phyloP scores from a whole-genome alignment of 2,797 vertebrate species.

The Ispidina lecontei region DNA sequence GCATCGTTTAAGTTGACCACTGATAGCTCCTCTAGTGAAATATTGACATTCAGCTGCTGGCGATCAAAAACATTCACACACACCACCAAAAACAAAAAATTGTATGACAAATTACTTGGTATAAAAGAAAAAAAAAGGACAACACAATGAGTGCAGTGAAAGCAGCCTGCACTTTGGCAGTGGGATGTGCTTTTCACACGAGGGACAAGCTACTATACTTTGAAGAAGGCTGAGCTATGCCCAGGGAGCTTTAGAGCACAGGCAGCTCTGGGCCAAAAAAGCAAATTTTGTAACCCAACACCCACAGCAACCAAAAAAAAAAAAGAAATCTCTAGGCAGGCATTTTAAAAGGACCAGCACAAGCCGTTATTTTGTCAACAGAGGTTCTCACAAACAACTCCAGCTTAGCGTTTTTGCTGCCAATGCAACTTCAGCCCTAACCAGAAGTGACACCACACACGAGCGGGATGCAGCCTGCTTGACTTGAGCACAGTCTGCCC shows the following conservation, averaged over 20 bases:
- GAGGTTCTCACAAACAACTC: constrained; percentile 10
- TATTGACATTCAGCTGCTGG: neutral
- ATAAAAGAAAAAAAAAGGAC: no score
- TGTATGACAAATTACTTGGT: neutral
- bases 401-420: neutral
- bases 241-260: neutral
- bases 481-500: neutral
- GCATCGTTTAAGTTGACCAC: neutral
- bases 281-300: constrained; percentile 16
- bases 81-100: accelerated
- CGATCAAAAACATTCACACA: neutral
- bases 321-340: neutral
- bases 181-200: neutral
- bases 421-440: neutral
- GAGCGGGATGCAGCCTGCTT: neutral
- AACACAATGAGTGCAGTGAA: neutral
- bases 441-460: neutral
- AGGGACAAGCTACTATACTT: neutral
- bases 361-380: constrained; percentile 17
- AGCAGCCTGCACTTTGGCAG: constrained; percentile 36
- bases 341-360: neutral
- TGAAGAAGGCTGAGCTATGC: constrained; percentile 23
- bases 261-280: constrained; percentile 6
- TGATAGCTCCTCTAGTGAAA: neutral
- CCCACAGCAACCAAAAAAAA: neutral